Evolutionary conservation across 2,113 vertebrate species (phyloP).

Genomic region (Petromus typicus): DNA sequence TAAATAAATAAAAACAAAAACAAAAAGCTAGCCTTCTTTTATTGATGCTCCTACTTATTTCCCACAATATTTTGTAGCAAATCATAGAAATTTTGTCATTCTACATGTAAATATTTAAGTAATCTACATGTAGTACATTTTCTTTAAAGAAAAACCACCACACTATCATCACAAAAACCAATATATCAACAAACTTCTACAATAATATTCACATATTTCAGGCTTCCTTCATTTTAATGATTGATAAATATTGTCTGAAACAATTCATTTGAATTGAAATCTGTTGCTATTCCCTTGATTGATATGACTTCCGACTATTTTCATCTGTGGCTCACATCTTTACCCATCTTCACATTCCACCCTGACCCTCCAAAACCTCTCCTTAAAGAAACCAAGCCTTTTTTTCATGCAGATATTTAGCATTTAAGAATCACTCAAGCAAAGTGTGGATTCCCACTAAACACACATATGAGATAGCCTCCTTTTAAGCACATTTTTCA

Average conservation of each 20-base stretch:
- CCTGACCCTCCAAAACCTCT: not conserved
- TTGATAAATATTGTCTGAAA: constrained; percentile 44
- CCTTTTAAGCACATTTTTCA: not conserved
- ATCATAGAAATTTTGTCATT: not conserved
- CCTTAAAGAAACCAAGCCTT: not conserved
- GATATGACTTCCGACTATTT: not conserved
- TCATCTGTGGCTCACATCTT: not conserved
- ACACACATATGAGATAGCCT: not conserved
- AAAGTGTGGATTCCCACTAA: not conserved
- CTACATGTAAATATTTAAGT: not conserved
- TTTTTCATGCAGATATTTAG: not conserved
- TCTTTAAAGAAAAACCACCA: not conserved
- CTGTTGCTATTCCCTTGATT: not conserved
- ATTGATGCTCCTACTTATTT: not conserved
- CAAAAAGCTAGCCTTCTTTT: not conserved
- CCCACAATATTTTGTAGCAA: not conserved
- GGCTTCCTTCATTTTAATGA: not conserved
- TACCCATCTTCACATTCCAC: not conserved
- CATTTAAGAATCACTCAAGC: not conserved
- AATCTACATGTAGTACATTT: not conserved
- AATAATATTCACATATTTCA: not conserved
- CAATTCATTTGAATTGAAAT: not conserved
- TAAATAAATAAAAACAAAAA: too few species aligned
- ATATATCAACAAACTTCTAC: not conserved
- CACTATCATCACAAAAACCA: not conserved